A percentile compares a stretch with the other conserved stretches of the same genome.
Evolutionary conservation across 2,113 vertebrate genomes (phyloP).

Genomic region (Zosterops japonicus): DNA sequence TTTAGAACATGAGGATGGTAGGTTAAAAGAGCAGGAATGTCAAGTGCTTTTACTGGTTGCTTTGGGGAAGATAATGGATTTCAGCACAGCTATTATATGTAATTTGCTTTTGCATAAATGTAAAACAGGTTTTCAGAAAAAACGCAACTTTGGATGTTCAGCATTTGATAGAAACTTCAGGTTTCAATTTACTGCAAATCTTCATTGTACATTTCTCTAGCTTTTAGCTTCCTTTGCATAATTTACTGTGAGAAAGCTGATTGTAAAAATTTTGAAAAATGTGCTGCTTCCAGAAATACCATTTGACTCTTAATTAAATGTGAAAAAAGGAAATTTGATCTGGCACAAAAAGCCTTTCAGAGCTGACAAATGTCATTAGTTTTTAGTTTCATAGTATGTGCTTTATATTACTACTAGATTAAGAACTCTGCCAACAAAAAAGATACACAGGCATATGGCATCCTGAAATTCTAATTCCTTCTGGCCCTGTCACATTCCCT

Average conservation of each 20-base stretch:
- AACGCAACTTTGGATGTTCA: neutral
- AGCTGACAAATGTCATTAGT: conserved; percentile 20
- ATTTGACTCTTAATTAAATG: conserved; percentile 51
- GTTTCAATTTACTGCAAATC: conserved; percentile 14
- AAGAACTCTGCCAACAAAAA: neutral
- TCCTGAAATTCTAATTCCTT: conserved; percentile 2
- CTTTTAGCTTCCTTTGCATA: conserved; percentile 35
- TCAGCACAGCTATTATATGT: conserved; percentile 43
- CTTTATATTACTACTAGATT: conserved; percentile 1
- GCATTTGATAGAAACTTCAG: conserved; percentile 25
- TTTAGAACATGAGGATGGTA: conserved; percentile 14
- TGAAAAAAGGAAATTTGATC: conserved; percentile 43
- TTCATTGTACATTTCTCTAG: neutral
- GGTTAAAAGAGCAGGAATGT: conserved; percentile 35
- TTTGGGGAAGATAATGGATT: conserved; percentile 54
- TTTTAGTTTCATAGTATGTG: conserved; percentile 11
- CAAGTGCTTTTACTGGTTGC: conserved; percentile 8
- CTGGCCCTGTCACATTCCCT: neutral
- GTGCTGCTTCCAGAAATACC: conserved; percentile 31
- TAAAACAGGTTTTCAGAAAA: neutral
- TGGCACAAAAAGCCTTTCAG: conserved; percentile 28
- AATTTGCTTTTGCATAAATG: conserved; percentile 56
- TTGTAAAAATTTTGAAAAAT: conserved; percentile 27
- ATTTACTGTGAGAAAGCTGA: conserved; percentile 11
- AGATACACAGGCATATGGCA: neutral